These are phyloP conservation scores for Reinhardtius hippoglossoides DNA, from an alignment of 2,113 vertebrate species.

Conservation along the genomic window DNA sequence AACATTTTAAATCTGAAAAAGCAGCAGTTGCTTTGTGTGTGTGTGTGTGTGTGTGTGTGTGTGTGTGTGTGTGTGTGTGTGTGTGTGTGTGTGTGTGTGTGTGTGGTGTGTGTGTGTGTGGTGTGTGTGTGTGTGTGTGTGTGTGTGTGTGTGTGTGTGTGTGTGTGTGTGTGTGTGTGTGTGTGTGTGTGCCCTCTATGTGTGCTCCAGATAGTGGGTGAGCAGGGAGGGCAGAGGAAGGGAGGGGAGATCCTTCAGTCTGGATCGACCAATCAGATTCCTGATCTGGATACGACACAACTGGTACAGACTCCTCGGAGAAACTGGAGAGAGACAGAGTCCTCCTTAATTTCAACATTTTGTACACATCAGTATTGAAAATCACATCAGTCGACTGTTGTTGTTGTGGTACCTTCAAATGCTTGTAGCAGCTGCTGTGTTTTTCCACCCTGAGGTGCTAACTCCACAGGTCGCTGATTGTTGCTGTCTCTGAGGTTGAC, in stretches of 20 bases:
- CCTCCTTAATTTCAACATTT: background rate
- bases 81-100: conserved; percentile 19
- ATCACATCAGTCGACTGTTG: background rate
- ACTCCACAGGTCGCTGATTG: conserved; percentile 59
- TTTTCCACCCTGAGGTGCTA: conserved; percentile 58
- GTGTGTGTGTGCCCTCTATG: background rate
- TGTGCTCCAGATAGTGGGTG: conserved; percentile 64
- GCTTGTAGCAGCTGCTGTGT: conserved; percentile 51
- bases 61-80: conserved; percentile 15
- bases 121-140: conserved; percentile 18
- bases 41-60: background rate
- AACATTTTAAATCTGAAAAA: background rate
- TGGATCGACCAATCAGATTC: conserved; percentile 58
- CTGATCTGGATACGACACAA: conserved; percentile 69
- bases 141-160: background rate
- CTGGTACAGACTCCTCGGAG: conserved; percentile 64
- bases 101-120: background rate
- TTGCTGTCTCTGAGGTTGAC: conserved; percentile 54
- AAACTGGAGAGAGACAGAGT: conserved; percentile 46
- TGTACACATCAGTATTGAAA: background rate
- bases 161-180: conserved; percentile 2
- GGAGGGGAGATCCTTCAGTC: conserved; percentile 50
- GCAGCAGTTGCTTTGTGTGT: background rate
- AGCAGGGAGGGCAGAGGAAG: conserved; percentile 69
- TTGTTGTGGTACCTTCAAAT: conserved; percentile 57